Percentiles rank a stretch among this genome's conserved stretches.
Evolutionary conservation across 2,888 invertebrate species (phyloP).

Genomic region (Drosophila lutescens): DNA sequence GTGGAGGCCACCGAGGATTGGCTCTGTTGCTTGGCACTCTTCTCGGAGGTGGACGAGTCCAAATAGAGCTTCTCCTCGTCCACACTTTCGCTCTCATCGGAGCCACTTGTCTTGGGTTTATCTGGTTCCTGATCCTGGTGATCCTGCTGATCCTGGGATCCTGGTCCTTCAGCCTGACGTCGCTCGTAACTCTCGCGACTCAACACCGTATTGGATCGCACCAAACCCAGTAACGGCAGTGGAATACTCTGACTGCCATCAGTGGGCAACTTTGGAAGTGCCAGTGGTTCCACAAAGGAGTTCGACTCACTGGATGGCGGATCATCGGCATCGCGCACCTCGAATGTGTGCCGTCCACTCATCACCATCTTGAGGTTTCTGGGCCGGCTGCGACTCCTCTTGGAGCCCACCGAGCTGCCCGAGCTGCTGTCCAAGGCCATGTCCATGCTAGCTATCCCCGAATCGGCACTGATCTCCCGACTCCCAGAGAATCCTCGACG

Average conservation of each 20-base stretch:
- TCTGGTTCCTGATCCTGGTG: conserved; percentile 15
- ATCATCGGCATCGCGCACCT: conserved; percentile 88
- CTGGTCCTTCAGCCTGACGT: conserved; percentile 42
- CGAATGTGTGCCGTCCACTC: conserved; percentile 90
- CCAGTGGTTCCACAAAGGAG: conserved; percentile 82
- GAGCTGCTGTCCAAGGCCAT: conserved; percentile 77
- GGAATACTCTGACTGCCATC: conserved; percentile 81
- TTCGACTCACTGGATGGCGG: conserved; percentile 83
- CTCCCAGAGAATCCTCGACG: conserved; percentile 84
- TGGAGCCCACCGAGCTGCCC: conserved; percentile 72
- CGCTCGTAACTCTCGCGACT: conserved; percentile 80
- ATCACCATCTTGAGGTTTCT: conserved; percentile 91
- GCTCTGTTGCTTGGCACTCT: conserved; percentile 80
- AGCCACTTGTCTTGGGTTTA: conserved; percentile 55
- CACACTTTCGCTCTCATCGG: conserved; percentile 85
- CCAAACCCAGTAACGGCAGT: conserved; percentile 82
- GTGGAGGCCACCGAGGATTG: conserved; percentile 84
- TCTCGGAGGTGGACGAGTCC: conserved; percentile 87
- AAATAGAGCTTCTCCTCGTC: conserved; percentile 89
- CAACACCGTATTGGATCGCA: conserved; percentile 83
- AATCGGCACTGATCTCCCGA: conserved; percentile 84
- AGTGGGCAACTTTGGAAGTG: conserved; percentile 83
- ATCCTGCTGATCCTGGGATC: conserved; percentile 20
- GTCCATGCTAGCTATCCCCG: conserved; percentile 84
- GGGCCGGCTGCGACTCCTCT: conserved; percentile 85